Evolutionary conservation across 2,888 invertebrate species (phyloP).

Genomic region (Horisme vitalbata): DNA sequence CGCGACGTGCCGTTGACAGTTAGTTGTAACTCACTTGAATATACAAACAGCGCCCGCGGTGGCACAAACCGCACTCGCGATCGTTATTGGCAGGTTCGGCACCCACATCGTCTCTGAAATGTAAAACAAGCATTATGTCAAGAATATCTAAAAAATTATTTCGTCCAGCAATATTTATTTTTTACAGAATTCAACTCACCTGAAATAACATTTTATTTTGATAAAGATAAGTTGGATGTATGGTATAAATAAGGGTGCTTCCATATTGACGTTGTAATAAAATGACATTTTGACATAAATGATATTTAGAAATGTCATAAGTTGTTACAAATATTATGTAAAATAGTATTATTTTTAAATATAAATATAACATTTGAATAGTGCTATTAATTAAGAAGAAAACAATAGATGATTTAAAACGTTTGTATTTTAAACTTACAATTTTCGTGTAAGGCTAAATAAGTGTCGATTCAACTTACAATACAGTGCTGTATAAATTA

Average conservation of each 20-base stretch:
- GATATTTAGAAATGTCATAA: too few species aligned
- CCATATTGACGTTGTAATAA: too few species aligned
- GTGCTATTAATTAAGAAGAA: slow-evolving; percentile 26
- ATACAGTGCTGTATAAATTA: slow-evolving; percentile 53
- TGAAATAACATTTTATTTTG: neutral
- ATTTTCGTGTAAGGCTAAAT: slow-evolving; percentile 58
- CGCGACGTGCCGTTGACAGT: neutral
- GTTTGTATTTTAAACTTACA: slow-evolving; percentile 58
- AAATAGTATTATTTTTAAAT: too few species aligned
- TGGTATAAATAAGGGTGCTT: too few species aligned
- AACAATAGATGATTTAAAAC: slow-evolving; percentile 33
- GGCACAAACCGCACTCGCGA: slow-evolving; percentile 79
- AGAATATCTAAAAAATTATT: too few species aligned
- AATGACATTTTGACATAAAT: too few species aligned
- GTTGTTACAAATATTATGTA: too few species aligned
- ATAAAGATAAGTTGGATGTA: too few species aligned
- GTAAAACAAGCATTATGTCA: too few species aligned
- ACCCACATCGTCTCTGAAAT: slow-evolving; percentile 54
- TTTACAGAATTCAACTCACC: slow-evolving; percentile 18
- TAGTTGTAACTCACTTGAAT: slow-evolving; percentile 79
- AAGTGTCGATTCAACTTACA: slow-evolving; percentile 47
- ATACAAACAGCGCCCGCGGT: slow-evolving; percentile 78
- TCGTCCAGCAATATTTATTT: too few species aligned
- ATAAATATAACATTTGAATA: too few species aligned
- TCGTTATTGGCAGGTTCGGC: slow-evolving; percentile 74